These are phyloP conservation scores for Cantharis rufa DNA, from an alignment of 2,888 invertebrate genomes.

Conservation along the genomic window DNA sequence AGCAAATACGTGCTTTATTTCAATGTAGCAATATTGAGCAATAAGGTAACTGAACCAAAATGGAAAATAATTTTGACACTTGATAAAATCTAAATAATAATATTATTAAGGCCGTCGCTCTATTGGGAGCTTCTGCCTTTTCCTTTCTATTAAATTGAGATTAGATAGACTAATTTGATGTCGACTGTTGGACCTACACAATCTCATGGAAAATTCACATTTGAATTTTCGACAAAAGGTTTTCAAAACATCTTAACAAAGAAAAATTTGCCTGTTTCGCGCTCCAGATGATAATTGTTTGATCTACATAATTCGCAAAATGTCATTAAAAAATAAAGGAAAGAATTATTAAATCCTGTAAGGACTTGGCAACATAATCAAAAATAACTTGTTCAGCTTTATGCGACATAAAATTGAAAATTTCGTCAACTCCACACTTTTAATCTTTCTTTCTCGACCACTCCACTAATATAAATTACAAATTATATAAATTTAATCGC, in stretches of 20 bases:
- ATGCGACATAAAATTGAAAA: neutral
- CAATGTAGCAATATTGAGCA: neutral
- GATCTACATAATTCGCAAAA: neutral
- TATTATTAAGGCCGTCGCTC: neutral
- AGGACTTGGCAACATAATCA: neutral
- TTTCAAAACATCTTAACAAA: neutral
- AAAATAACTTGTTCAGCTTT: neutral
- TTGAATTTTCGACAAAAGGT: neutral
- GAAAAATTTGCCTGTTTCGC: neutral
- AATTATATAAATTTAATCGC: neutral
- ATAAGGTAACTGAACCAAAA: neutral
- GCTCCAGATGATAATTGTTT: neutral
- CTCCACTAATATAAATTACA: neutral
- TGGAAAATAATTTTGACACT: neutral
- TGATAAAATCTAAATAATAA: neutral
- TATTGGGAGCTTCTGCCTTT: neutral
- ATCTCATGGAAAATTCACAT: neutral
- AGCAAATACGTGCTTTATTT: neutral
- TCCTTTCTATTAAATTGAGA: constrained; percentile 3
- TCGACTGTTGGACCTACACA: constrained; percentile 8
- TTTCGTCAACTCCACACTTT: neutral
- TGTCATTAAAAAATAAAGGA: neutral
- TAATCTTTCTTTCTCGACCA: neutral
- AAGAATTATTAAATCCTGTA: neutral
- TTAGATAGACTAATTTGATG: constrained; percentile 11